Base-by-base conservation (phyloP, 1,140 invertebrate species). In the Drosophila lacteicornis region DNA sequence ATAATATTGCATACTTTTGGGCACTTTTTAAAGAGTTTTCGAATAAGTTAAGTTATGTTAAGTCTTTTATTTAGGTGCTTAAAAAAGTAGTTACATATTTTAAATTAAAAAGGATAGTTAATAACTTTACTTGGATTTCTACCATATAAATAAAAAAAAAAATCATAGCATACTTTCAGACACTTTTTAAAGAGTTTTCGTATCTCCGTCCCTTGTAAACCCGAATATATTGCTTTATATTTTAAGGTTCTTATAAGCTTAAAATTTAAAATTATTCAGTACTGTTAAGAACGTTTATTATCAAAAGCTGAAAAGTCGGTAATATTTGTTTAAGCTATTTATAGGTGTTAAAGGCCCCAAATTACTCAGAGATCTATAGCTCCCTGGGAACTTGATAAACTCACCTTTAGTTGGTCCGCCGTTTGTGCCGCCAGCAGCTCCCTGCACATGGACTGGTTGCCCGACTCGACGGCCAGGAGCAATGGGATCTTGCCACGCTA, bases 401-500 rank as follows among this genome's bases (percentile, higher is more conserved):
- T 91, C 85, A 95, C 94, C 93, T 95, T 95, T 33, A 97, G 93
- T 93, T 97, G 96, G 91, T 97, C 96, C 68, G 96, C 94, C 69
- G 97, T 96, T 94, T 97, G 95, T 92, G 96, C 95, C 86, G 96
- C 95, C 58, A 99, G 94, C 22, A 99, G 94, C 93, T 99, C 98
- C 76, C 97, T 95, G 85, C 97, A 97, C 95, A 99, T 98, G 58
- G 97, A 96, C 91, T 98, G 96, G 93, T 99, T 99, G 13, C 98
- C 98, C 40, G 96, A 96, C 92, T 99, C 98, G 58, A 99, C 96
- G 33, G 98, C 98, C 80, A 98, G 93, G 86, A 99, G 96, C 79
- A 99, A 94, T 74, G 98, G 98, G 82, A 99, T 97, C 93, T 97
- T 97, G 66, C 98, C 98, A 93, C 96, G 96, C 98, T 98, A 86